A percentile compares a stretch with the other conserved stretches of the same genome.
These are phyloP conservation scores for Zophobas atratus DNA, from an alignment of 1,140 invertebrate species.

Conservation along the genomic window DNA sequence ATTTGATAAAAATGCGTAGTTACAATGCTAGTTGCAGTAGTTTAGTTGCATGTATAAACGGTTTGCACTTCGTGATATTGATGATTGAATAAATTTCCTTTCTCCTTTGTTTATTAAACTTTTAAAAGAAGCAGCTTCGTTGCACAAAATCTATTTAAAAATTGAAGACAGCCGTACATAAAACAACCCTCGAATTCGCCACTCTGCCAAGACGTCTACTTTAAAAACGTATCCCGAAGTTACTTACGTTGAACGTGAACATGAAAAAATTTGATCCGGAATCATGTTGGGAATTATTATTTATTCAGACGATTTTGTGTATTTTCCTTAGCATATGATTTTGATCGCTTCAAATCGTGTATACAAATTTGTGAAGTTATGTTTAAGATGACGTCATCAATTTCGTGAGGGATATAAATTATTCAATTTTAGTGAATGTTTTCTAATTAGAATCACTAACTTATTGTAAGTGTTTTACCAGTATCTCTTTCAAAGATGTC, in stretches of 20 bases:
- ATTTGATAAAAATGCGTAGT: not conserved
- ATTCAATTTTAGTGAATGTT: too few relatives aligned
- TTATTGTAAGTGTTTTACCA: too few relatives aligned
- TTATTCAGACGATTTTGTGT: not conserved
- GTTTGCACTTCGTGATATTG: slow-evolving; percentile 33
- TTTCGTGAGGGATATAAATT: too few relatives aligned
- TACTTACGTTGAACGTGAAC: not conserved
- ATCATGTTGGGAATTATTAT: not conserved
- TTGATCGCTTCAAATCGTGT: too few relatives aligned
- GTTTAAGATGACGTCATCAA: too few relatives aligned
- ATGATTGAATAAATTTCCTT: slow-evolving; percentile 41
- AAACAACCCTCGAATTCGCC: slow-evolving; percentile 35
- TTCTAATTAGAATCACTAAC: too few relatives aligned
- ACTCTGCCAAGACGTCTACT: slow-evolving; percentile 13
- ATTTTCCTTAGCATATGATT: not conserved
- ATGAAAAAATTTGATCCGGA: slow-evolving; percentile 5
- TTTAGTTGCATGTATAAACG: slow-evolving; percentile 27
- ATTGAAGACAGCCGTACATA: slow-evolving; percentile 15
- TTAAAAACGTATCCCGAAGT: slow-evolving; percentile 6
- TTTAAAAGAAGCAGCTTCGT: slow-evolving; percentile 38
- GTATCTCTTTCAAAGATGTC: too few relatives aligned
- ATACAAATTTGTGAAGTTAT: too few relatives aligned
- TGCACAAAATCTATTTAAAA: slow-evolving; percentile 40
- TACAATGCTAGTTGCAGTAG: not conserved
- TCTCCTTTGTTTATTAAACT: slow-evolving; percentile 30